These are phyloP conservation scores for Ips nitidus DNA, from an alignment of 1,140 invertebrate genomes.

Conservation along the genomic window DNA sequence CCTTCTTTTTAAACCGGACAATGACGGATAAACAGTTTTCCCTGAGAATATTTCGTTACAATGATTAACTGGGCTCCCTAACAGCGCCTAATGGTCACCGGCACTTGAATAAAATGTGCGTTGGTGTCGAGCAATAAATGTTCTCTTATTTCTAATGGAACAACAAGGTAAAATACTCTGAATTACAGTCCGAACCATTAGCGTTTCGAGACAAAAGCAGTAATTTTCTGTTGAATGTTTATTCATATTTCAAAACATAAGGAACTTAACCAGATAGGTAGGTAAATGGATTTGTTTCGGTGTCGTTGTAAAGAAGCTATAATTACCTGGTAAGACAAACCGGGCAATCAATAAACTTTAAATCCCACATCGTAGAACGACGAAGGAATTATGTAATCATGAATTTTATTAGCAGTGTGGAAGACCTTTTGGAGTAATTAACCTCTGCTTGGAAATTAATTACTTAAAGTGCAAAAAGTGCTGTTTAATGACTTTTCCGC, in stretches of 20 bases:
- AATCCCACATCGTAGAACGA: not conserved
- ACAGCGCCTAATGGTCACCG: not conserved
- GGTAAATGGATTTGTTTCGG: not conserved
- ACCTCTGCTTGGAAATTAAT: slow-evolving; percentile 5
- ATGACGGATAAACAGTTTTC: not conserved
- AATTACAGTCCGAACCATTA: too few relatives aligned
- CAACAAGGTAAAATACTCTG: not conserved
- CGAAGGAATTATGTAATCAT: slow-evolving; percentile 4
- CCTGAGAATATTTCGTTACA: not conserved
- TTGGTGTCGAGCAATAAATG: not conserved
- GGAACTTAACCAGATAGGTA: too few relatives aligned
- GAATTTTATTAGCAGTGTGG: slow-evolving; percentile 4
- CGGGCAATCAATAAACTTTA: not conserved
- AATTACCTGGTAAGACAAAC: not conserved
- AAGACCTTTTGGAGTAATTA: not conserved
- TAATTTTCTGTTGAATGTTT: too few relatives aligned
- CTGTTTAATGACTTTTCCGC: slow-evolving; percentile 8
- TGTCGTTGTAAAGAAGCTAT: not conserved
- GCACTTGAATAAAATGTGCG: not conserved
- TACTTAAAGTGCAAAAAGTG: slow-evolving; percentile 10
- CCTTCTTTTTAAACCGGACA: not conserved
- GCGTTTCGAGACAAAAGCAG: too few relatives aligned
- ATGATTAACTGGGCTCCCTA: not conserved
- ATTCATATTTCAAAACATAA: too few relatives aligned
- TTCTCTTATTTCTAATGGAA: not conserved